Base-by-base conservation (phyloP, 1,140 invertebrate genomes). In the Sminthurinus signatus region DNA sequence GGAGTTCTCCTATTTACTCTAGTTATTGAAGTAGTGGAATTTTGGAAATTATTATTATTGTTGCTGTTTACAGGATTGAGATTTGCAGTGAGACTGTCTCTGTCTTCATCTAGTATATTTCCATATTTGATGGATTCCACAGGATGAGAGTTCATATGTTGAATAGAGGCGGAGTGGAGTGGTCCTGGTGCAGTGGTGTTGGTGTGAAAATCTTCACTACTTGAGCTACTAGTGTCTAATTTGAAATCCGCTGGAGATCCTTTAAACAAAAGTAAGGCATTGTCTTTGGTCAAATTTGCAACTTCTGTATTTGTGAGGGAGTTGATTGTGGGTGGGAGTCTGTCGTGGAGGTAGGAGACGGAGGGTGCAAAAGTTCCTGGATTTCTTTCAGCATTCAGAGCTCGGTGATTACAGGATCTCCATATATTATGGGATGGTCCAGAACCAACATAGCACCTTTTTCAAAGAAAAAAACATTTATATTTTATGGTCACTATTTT, bases 361-460 rank as follows among this genome's bases (percentile, higher is more conserved):
- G 42, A 3, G 15, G 63, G 68, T 14, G 55, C 25, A 15, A 42
- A 54, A 17, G 44, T 28, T 21, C 23, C 42, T 10, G 31, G 29
- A 23, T 58, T 58, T 15, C 52, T 32, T 12, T 59, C 52, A n/a
- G n/a, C n/a, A 10, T 32, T 31, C 10, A 59, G 23, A 2, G 44
- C 25, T 0, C 64, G 60, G 31, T 62, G 56, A 31, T 69, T 66
- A 43, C 70, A 72, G 4, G 51, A 57, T n/a, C 70, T 23, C 70
- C 70, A 72, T 19, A 72, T 64, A 27, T 66, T 64, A 10, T 63
- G 55, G 27, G 60, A 66, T 2, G 67, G 67, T 0, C 70, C 70
- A 14, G 62, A 55, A 17, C 70, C 70, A 0, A 72, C 70, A 29
- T 72, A 72, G 31, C 70, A 72, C 66, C 66, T 68, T 12, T 5